Evolutionary conservation across 2,113 vertebrate genomes (phyloP).

Genomic region (Plectropomus leopardus): DNA sequence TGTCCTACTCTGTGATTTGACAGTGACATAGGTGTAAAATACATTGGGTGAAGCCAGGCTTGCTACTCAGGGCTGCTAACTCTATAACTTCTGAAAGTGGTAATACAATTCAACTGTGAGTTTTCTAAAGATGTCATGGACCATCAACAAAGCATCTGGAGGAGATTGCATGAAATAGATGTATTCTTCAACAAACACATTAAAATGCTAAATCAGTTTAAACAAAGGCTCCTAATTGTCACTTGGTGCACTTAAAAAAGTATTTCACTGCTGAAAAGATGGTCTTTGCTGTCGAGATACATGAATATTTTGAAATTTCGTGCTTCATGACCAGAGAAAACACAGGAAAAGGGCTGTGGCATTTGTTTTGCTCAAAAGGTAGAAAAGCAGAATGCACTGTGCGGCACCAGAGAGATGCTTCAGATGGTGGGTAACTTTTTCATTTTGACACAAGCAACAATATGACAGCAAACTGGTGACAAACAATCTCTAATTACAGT

Average conservation of each 20-base stretch:
- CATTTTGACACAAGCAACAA: no score
- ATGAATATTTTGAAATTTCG: no score
- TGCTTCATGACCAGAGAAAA: no score
- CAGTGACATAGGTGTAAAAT: conserved; percentile 10
- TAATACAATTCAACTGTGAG: not conserved
- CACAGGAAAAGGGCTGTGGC: no score
- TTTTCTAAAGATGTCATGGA: not conserved
- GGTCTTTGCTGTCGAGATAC: no score
- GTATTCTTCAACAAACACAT: not conserved
- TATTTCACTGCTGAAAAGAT: no score
- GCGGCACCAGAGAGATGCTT: no score
- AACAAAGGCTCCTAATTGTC: not conserved
- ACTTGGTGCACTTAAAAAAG: not conserved
- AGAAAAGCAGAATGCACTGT: no score
- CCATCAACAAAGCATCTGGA: not conserved
- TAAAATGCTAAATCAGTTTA: not conserved
- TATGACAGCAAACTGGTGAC: no score
- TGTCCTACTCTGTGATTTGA: conserved; percentile 20
- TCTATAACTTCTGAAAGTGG: not conserved
- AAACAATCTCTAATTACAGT: no score
- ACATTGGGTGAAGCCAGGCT: conserved; percentile 11
- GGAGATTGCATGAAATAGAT: not conserved
- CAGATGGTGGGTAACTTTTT: no score
- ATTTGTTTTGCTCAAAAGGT: no score
- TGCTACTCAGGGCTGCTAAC: not conserved